Base-by-base conservation (phyloP, 2,797 vertebrate genomes). In the Gobio occitaniae region DNA sequence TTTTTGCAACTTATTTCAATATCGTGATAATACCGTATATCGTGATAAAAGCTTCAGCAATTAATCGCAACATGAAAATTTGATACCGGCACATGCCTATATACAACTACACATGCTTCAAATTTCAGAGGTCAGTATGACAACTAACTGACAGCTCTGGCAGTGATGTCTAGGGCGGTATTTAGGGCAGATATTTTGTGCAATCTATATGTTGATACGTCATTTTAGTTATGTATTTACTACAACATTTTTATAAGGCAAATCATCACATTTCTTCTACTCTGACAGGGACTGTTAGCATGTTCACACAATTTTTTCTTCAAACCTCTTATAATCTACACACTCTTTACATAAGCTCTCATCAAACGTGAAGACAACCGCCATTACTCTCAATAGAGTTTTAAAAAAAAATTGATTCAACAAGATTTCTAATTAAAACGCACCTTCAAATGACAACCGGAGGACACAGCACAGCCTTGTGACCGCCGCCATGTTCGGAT, bases 401-500 rank as follows among this genome's bases (percentile, higher is more conserved):
- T 17, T 6, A 52, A 10, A 69, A 50, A 16, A 78, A 25, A 1
- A n/a, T 36, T 21, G 3, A 32, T 50, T 48, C 1, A 66, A 9
- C 44, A 50, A 11, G 17, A 70, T 2, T 17, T 50, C 19, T 7
- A 15, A 47, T 25, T 1, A 68, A 84, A 50, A 15, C 80, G 69
- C 82, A 91, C 90, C 89, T 88, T 70, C 86, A 61, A 63, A 68
- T 41, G 89, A 72, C 52, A 87, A 56, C 9, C 88, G 84, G 86
- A 91, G 89, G 89, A 80, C 87, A 84, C 84, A 87, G 21, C 82
- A 86, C 52, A 90, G 25, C 75, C 86, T 72, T 16, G 74, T 48
- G 87, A 84, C 74, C 75, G 86, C 90, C 86, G 90, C 89, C 90
- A 91, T 91, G 70, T 89, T 91, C 13, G 52, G 71, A 83, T 56